phyloP scores from a whole-genome alignment of 2,888 invertebrate genomes.

The Agrenia bidenticulata region DNA sequence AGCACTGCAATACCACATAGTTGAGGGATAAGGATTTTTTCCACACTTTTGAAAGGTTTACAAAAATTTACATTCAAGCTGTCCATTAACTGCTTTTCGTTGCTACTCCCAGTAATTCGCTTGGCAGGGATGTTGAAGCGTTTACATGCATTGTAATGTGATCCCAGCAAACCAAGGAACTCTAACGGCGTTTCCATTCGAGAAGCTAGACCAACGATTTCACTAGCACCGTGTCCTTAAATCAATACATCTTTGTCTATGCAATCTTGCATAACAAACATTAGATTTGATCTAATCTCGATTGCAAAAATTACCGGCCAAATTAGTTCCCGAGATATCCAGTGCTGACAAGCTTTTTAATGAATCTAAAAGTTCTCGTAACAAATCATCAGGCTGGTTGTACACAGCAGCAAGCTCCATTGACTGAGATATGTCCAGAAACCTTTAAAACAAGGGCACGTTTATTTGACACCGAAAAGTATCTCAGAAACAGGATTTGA shows the following conservation, averaged over 20 bases:
- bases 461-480: neutral
- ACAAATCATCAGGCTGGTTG: conserved; percentile 15
- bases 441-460: conserved; percentile 8
- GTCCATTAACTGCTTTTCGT: conserved; percentile 12
- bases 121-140: conserved; percentile 25
- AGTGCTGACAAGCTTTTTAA: conserved; percentile 18
- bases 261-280: no score
- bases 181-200: conserved; percentile 12
- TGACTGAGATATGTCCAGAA: conserved; percentile 30
- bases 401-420: conserved; percentile 30
- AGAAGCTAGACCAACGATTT: conserved; percentile 19
- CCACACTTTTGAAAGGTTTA: no score
- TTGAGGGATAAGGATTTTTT: no score
- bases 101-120: conserved; percentile 14
- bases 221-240: neutral
- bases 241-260: no score
- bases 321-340: conserved; percentile 33
- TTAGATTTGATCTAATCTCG: no score
- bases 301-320: conserved; percentile 23
- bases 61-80: no score
- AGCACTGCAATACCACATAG: no score
- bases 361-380: neutral
- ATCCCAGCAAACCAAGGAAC: conserved; percentile 23
- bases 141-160: conserved; percentile 20
- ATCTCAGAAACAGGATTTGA: no score